phyloP scores from a whole-genome alignment of 2,113 vertebrate genomes.

The Sapayoa aenigma region DNA sequence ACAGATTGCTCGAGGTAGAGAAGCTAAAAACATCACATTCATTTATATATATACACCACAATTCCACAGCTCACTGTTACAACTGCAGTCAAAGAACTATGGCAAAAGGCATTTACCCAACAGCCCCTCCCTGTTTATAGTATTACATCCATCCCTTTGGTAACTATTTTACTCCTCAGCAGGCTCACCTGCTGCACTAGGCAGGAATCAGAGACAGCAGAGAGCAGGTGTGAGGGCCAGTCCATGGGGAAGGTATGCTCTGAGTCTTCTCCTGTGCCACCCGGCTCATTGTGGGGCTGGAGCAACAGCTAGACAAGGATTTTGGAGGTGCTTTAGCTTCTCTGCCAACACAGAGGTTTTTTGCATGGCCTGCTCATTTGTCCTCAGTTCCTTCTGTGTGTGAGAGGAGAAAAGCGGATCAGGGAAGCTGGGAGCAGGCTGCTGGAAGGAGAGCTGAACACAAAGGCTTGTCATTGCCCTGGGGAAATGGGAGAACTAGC shows the following conservation, averaged over 20 bases:
- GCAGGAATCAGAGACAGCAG: neutral
- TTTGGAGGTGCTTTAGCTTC: neutral
- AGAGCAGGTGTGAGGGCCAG: neutral
- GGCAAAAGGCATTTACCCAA: neutral
- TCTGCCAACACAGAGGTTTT: neutral
- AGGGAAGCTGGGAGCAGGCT: neutral
- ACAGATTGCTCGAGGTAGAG: neutral
- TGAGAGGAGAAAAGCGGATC: neutral
- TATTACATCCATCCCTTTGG: neutral
- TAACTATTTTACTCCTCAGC: neutral
- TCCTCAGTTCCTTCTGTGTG: neutral
- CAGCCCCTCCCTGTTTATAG: neutral
- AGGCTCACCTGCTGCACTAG: neutral
- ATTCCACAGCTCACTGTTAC: neutral
- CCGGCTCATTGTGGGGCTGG: rapidly evolving
- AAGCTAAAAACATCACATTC: neutral
- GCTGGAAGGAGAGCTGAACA: neutral
- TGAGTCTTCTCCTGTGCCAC: neutral
- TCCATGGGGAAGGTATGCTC: neutral
- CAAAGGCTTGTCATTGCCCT: neutral
- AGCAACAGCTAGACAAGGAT: neutral
- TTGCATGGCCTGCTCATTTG: neutral
- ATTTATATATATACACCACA: neutral
- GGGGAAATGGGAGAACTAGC: neutral
- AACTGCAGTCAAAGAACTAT: neutral